These are phyloP conservation scores for Silurus asotus DNA, from an alignment of 2,113 vertebrate genomes.

Conservation along the genomic window DNA sequence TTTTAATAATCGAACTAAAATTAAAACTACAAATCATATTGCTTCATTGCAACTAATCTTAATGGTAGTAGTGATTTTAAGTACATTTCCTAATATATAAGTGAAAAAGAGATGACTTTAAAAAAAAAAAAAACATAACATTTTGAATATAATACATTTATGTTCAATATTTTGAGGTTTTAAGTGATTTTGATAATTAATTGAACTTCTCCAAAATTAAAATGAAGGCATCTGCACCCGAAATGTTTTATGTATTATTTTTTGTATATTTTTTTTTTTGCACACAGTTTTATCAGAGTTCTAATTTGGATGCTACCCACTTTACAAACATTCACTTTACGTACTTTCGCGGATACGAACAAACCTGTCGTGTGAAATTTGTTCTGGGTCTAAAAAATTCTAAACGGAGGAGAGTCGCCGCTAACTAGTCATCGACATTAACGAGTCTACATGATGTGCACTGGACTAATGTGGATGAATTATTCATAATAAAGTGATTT, in stretches of 20 bases:
- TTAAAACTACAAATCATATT: neutral
- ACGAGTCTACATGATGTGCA: no score
- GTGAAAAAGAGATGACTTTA: neutral
- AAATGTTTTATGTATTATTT: neutral
- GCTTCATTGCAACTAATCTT: neutral
- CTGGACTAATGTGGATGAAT: no score
- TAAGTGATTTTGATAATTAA: neutral
- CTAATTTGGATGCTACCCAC: neutral
- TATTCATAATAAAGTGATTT: no score
- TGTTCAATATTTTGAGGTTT: neutral
- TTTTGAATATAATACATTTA: neutral
- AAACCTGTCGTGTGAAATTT: no score
- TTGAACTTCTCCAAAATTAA: neutral
- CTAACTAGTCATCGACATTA: no score
- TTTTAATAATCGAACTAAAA: neutral
- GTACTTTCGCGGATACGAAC: no score
- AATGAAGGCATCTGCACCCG: neutral
- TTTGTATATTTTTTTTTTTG: no score
- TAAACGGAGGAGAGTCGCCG: no score
- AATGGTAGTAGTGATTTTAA: neutral
- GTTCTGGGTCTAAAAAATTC: no score
- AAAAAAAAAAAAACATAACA: no score
- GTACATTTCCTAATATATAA: no score
- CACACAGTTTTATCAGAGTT: neutral
- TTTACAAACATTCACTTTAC: no score